These are phyloP conservation scores for Dryoscopus gambensis DNA, from an alignment of 2,113 vertebrate genomes.

Conservation along the genomic window DNA sequence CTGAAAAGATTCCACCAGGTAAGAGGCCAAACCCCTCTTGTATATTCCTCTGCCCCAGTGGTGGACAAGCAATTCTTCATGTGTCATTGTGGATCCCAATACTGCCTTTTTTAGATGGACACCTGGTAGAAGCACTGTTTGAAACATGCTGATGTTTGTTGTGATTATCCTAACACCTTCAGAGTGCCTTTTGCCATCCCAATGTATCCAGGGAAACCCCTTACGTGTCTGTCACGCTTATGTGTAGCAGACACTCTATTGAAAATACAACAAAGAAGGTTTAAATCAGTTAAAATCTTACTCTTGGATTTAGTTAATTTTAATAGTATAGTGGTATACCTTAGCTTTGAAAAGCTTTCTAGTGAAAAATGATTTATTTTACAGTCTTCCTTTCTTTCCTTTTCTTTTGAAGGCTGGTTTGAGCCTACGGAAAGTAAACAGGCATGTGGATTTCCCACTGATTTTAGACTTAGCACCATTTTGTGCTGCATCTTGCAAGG, in stretches of 20 bases:
- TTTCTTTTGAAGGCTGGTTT: slow-evolving; percentile 84
- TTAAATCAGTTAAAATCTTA: not conserved
- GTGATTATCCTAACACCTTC: not conserved
- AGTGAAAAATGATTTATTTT: not conserved
- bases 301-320: not conserved
- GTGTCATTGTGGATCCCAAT: not conserved
- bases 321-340: not conserved
- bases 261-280: not conserved
- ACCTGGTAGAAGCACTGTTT: not conserved
- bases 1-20: slow-evolving; percentile 98
- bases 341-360: not conserved
- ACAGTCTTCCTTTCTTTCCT: not conserved
- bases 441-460: slow-evolving; percentile 94
- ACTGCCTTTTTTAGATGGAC: not conserved
- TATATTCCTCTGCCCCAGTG: not conserved
- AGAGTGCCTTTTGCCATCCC: not conserved
- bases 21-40: not conserved
- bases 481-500: slow-evolving; percentile 93
- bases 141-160: not conserved
- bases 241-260: not conserved
- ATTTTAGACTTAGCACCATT: slow-evolving; percentile 91
- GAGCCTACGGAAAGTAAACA: slow-evolving; percentile 93
- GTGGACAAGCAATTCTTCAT: not conserved
- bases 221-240: accelerated
- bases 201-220: not conserved